phyloP scores from a whole-genome alignment of 1,140 invertebrate genomes.

The Anastatus disparis region DNA sequence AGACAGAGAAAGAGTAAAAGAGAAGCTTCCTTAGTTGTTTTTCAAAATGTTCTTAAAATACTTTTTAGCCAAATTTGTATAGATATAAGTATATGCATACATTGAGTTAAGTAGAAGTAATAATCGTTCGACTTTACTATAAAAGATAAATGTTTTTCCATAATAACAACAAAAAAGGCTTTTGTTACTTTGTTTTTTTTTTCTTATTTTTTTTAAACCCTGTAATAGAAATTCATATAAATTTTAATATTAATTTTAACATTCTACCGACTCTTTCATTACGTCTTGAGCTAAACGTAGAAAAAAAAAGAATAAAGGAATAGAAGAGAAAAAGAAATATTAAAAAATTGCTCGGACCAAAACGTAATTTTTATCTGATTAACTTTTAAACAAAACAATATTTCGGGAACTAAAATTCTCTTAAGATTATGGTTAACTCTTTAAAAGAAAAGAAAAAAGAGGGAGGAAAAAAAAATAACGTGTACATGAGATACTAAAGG shows the following conservation, averaged over 20 bases:
- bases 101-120: too few species aligned
- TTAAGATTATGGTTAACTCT: constrained; percentile 31
- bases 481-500: not conserved
- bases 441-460: too few species aligned
- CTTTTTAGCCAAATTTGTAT: constrained; percentile 12
- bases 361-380: constrained; percentile 35
- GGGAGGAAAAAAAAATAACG: not conserved
- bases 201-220: constrained; percentile 17
- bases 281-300: constrained; percentile 14
- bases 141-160: constrained; percentile 38
- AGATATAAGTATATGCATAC: constrained; percentile 21
- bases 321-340: not conserved
- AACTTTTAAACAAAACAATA: constrained; percentile 16
- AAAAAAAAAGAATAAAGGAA: not conserved
- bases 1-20: too few species aligned
- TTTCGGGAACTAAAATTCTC: constrained; percentile 29
- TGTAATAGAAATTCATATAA: constrained; percentile 31
- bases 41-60: constrained; percentile 38
- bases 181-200: too few species aligned
- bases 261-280: constrained; percentile 34
- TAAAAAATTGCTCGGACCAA: constrained; percentile 24
- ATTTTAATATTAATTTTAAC: constrained; percentile 33
- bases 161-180: constrained; percentile 38
- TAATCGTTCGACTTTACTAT: constrained; percentile 36
- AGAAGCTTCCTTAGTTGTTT: constrained; percentile 34